These are phyloP conservation scores for Caiman crocodilus DNA, from an alignment of 2,797 vertebrate species.

Conservation along the genomic window DNA sequence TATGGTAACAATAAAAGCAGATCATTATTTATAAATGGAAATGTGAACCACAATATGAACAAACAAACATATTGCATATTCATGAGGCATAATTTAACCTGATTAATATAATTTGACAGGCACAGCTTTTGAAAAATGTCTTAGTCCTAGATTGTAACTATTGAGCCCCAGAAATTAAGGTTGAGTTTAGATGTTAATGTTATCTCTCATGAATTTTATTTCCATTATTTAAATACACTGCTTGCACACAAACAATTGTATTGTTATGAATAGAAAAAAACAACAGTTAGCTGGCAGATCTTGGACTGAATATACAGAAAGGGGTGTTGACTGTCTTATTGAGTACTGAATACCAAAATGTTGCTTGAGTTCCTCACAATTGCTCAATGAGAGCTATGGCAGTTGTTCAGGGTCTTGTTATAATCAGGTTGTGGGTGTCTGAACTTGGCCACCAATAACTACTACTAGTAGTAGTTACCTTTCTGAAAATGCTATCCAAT, in stretches of 20 bases:
- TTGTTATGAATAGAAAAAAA: background rate
- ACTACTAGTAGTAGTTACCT: too few relatives aligned
- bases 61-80: slow-evolving; percentile 49
- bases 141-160: background rate
- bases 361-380: background rate
- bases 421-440: slow-evolving; percentile 1
- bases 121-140: slow-evolving; percentile 32
- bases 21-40: slow-evolving; percentile 54
- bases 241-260: background rate
- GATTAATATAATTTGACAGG: slow-evolving; percentile 50
- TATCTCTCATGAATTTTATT: background rate
- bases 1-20: background rate
- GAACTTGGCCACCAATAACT: slow-evolving; percentile 31
- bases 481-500: background rate
- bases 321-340: background rate
- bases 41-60: slow-evolving; percentile 13
- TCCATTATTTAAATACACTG: background rate
- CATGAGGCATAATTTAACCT: slow-evolving; percentile 53
- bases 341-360: background rate
- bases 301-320: background rate
- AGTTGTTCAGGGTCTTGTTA: slow-evolving; percentile 4
- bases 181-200: background rate
- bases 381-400: background rate
- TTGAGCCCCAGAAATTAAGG: background rate
- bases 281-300: background rate